Evolutionary conservation across 2,797 vertebrate species (phyloP).

Genomic region (Scleropages formosus): DNA sequence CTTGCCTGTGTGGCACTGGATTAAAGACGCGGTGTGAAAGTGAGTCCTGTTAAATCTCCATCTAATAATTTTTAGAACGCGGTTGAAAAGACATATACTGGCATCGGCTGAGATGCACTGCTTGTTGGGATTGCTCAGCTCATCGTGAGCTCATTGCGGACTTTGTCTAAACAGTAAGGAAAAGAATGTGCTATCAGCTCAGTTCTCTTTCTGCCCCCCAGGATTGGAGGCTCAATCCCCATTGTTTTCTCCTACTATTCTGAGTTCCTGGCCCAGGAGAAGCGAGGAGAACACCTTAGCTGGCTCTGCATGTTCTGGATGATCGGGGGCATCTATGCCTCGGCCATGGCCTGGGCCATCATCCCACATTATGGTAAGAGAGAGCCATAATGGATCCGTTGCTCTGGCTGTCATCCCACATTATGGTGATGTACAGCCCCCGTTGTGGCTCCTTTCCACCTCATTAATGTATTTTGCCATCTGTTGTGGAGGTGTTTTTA

Average conservation of each 20-base stretch:
- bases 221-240: constrained; percentile 93
- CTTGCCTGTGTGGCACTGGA: no score
- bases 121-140: constrained; percentile 4
- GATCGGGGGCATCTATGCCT: constrained; percentile 95
- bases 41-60: background rate
- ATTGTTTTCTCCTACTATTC: constrained; percentile 97
- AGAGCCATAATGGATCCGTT: background rate
- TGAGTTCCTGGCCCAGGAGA: constrained; percentile 96
- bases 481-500: constrained; percentile 16
- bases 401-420: constrained; percentile 90
- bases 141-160: background rate
- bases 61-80: background rate
- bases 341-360: constrained; percentile 97
- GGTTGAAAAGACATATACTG: background rate
- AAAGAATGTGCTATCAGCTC: background rate
- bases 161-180: background rate
- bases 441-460: background rate
- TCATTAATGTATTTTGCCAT: constrained; percentile 33
- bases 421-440: constrained; percentile 73
- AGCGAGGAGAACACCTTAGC: constrained; percentile 92
- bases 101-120: background rate
- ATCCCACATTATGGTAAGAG: constrained; percentile 91
- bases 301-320: constrained; percentile 99
- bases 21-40: background rate
- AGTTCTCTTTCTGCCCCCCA: constrained; percentile 49